phyloP scores from a whole-genome alignment of 2,113 vertebrate genomes.

The Orycteropus afer region DNA sequence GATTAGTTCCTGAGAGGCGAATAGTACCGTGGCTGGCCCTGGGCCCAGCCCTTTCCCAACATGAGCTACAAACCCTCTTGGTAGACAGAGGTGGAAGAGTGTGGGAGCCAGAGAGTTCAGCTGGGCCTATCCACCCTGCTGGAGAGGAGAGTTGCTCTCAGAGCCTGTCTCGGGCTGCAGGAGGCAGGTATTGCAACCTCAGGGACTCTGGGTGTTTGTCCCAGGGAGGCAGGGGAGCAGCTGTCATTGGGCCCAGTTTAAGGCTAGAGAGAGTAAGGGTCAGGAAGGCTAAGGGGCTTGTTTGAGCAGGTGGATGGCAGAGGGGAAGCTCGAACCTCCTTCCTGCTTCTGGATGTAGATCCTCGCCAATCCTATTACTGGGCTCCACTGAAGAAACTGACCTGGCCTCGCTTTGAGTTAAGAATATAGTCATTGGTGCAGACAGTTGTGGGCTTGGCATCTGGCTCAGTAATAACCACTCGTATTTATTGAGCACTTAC shows the following conservation, averaged over 20 bases:
- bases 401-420: background rate
- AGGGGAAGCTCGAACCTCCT: background rate
- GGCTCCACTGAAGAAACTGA: background rate
- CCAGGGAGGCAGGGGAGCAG: background rate
- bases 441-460: background rate
- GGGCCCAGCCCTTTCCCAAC: background rate
- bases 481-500: background rate
- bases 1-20: conserved; percentile 22
- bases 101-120: background rate
- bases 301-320: background rate
- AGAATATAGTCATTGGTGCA: background rate
- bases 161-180: background rate
- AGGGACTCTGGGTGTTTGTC: background rate
- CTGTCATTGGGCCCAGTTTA: fast-evolving
- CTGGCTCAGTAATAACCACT: background rate
- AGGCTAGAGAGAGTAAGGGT: background rate
- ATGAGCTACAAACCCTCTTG: background rate
- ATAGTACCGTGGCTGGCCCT: background rate
- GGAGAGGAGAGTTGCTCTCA: background rate
- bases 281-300: background rate
- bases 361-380: background rate
- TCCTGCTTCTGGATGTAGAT: background rate
- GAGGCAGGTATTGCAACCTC: background rate
- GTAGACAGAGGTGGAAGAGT: background rate
- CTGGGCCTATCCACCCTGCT: background rate